Percentiles rank a stretch among this genome's conserved stretches.
Evolutionary conservation across 2,113 vertebrate genomes (phyloP).

Genomic region (Meriones unguiculatus): DNA sequence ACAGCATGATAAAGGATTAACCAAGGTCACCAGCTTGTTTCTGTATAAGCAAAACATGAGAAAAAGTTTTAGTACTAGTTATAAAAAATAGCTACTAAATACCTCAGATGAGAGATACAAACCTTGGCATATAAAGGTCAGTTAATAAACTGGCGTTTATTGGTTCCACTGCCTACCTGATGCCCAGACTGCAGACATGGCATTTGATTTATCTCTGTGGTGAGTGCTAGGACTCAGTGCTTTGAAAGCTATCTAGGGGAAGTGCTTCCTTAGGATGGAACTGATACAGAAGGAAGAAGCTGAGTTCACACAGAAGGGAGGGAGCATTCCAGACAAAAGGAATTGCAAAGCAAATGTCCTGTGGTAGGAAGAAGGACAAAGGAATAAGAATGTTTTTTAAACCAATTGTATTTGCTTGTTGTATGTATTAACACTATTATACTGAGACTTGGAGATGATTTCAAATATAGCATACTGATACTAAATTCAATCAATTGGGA

Average conservation of each 20-base stretch:
- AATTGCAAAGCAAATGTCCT: conserved; percentile 23
- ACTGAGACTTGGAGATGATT: neutral
- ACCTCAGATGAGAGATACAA: neutral
- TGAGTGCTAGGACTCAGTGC: neutral
- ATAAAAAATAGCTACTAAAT: conserved; percentile 47
- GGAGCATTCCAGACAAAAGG: neutral
- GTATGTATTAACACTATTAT: neutral
- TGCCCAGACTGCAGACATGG: neutral
- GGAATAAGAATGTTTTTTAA: neutral
- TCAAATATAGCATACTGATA: neutral
- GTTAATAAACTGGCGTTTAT: neutral
- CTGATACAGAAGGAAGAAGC: neutral
- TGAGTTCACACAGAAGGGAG: neutral
- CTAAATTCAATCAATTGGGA: neutral
- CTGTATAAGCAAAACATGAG: neutral
- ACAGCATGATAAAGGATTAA: neutral
- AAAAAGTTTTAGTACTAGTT: neutral
- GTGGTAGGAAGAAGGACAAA: neutral
- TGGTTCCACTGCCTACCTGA: neutral
- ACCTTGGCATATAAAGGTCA: neutral
- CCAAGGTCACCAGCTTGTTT: neutral
- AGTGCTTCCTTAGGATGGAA: neutral
- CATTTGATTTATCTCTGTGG: neutral
- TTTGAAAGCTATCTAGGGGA: neutral
- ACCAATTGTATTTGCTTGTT: neutral